These are phyloP conservation scores for Chaenogobius annularis DNA, from an alignment of 2,113 vertebrate genomes.

Conservation along the genomic window DNA sequence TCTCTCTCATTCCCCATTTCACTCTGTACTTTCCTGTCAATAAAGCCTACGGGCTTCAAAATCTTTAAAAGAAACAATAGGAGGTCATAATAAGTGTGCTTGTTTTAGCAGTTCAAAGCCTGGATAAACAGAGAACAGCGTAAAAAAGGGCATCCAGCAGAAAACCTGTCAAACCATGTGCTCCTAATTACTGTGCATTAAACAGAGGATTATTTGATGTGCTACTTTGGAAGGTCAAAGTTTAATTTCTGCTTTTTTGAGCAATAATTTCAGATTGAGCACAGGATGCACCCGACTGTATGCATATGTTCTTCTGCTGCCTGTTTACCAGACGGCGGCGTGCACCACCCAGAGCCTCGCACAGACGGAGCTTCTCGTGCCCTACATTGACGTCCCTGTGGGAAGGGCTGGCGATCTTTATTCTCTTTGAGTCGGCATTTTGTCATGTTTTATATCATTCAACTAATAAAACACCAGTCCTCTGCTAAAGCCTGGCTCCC, in stretches of 20 bases:
- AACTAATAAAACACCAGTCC: conserved; percentile 75
- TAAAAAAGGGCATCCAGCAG: too few relatives aligned
- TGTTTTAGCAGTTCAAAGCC: neutral
- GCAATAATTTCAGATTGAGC: neutral
- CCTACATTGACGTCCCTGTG: conserved; percentile 72
- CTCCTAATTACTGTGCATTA: too few relatives aligned
- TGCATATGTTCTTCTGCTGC: conserved; percentile 7
- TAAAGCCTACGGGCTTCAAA: too few relatives aligned
- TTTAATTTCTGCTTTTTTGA: neutral
- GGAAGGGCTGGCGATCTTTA: conserved; percentile 70
- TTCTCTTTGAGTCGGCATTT: conserved; percentile 76
- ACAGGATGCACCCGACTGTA: neutral
- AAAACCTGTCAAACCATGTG: too few relatives aligned
- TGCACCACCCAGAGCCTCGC: conserved; percentile 13
- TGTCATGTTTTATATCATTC: conserved; percentile 80
- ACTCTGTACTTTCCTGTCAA: too few relatives aligned
- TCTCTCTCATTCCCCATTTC: too few relatives aligned
- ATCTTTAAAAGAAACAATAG: too few relatives aligned
- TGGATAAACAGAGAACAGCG: neutral
- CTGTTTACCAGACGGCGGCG: conserved; percentile 17
- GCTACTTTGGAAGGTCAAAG: neutral
- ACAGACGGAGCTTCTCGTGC: conserved; percentile 51
- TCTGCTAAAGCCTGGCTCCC: conserved; percentile 74
- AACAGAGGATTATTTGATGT: too few relatives aligned
- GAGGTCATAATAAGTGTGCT: too few relatives aligned